Percentiles rank a stretch among this genome's conserved stretches.
These are phyloP conservation scores for Anoplopoma fimbria DNA, from an alignment of 2,113 vertebrate species.

Conservation along the genomic window DNA sequence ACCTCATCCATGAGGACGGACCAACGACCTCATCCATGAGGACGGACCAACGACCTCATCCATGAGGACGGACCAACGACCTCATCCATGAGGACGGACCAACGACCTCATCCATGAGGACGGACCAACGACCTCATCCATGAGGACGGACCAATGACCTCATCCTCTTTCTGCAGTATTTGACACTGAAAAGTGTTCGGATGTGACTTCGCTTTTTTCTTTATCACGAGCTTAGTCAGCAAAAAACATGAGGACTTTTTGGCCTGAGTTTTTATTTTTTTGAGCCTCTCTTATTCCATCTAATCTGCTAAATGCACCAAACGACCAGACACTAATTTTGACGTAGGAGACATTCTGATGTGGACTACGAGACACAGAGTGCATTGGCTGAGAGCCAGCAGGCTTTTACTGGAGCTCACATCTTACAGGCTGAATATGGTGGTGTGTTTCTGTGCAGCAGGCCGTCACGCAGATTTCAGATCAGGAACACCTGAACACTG, in stretches of 20 bases:
- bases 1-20: too few relatives aligned
- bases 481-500: background rate
- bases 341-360: slow-evolving; percentile 4
- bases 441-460: too few relatives aligned
- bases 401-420: slow-evolving; percentile 11
- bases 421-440: too few relatives aligned
- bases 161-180: background rate
- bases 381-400: background rate
- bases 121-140: too few relatives aligned
- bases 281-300: background rate
- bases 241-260: background rate
- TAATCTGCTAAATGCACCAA: slow-evolving; percentile 9
- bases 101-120: too few relatives aligned
- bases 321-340: background rate
- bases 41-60: too few relatives aligned
- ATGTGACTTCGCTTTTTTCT: background rate
- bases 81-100: too few relatives aligned
- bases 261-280: background rate
- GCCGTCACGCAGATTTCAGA: too few relatives aligned
- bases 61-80: too few relatives aligned
- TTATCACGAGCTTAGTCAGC: slow-evolving; percentile 15
- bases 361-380: background rate
- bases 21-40: too few relatives aligned
- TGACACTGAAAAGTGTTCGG: background rate
- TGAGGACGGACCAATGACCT: too few relatives aligned